Base-by-base conservation (phyloP, 2,888 invertebrate species). In the Caradrina kadenii region DNA sequence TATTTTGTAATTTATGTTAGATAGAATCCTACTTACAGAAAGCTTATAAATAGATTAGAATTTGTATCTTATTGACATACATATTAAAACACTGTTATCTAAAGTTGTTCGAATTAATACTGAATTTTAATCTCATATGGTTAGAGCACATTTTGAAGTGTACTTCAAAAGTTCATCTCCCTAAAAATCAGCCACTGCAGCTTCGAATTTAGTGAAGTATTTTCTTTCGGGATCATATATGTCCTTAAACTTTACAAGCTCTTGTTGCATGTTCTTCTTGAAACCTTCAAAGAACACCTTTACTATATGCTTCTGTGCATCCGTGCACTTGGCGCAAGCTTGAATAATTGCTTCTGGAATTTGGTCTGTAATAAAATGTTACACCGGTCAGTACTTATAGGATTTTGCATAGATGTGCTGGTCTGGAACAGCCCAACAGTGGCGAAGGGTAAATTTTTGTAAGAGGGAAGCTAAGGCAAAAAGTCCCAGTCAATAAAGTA, bases 271-370 rank as follows among this genome's bases (percentile, higher is more conserved):
- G 3, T 48, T 26, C 45, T 48, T 59, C 45, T 45, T 45, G n/a
- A 45, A 59, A 19, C 17, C 22, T 13, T 59, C 45, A 22, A 26
- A 10, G 45, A 59, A 59, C 4, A 59, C 45, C 26, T n/a, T 59
- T 8, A 26, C 45, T 48, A 59, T 10, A 26, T 59, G 58, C 58
- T 59, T 59, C n/a, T 59, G 58, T 48, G 58, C 58, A 45, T 45
- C 17, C 8, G 22, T 59, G 21, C 58, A 59, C n/a, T 26, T 59
- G 6, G 22, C 45, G n/a, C 58, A 59, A n/a, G 58, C 58, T 21
- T 59, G 45, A 11, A 26, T 5, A 11, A 59, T 45, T 1, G 58
- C 58, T 48, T 59, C 58, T 26, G 58, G 45, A 26, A 59, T 17
- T 11, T 19, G 17, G 11, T 10, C 58, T 59, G n/a, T 5, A 39